Evolutionary conservation across 2,888 invertebrate genomes (phyloP).

Genomic region (Epistrophe eligans): DNA sequence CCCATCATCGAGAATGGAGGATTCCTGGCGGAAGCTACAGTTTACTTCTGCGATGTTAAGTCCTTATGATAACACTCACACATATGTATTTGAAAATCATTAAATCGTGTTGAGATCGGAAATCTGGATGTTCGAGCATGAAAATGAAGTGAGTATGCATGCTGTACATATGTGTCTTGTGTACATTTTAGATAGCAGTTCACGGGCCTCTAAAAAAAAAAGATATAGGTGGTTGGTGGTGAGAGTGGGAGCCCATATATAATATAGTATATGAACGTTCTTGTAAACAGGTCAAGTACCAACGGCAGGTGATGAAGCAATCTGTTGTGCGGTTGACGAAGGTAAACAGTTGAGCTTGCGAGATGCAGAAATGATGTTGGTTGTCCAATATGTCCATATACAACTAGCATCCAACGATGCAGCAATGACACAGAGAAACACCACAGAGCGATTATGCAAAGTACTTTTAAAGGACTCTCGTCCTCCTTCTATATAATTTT

Average conservation of each 20-base stretch:
- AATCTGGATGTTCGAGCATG: conserved; percentile 52
- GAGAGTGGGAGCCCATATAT: too few species aligned
- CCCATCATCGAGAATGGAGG: conserved; percentile 15
- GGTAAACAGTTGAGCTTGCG: conserved; percentile 52
- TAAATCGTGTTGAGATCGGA: conserved; percentile 32
- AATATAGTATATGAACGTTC: conserved; percentile 28
- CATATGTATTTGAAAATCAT: conserved; percentile 44
- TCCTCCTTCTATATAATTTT: conserved; percentile 64
- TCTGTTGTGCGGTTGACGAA: conserved; percentile 67
- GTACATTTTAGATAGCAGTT: neutral
- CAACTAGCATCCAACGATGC: conserved; percentile 32
- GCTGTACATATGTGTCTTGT: neutral
- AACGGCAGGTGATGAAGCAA: conserved; percentile 75
- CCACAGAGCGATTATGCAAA: conserved; percentile 72
- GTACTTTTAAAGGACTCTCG: conserved; percentile 73
- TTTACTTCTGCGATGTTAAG: conserved; percentile 52
- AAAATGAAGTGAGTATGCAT: neutral
- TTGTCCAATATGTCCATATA: conserved; percentile 32
- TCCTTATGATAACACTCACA: conserved; percentile 48
- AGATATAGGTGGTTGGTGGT: too few species aligned
- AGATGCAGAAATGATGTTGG: conserved; percentile 45
- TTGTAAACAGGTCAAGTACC: conserved; percentile 76
- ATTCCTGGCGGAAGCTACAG: conserved; percentile 33
- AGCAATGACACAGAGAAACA: conserved; percentile 42
- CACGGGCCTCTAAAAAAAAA: conserved; percentile 5